Evolutionary conservation across 23 tunicate genomes (phyloP).

Genomic region (Styela clava): DNA sequence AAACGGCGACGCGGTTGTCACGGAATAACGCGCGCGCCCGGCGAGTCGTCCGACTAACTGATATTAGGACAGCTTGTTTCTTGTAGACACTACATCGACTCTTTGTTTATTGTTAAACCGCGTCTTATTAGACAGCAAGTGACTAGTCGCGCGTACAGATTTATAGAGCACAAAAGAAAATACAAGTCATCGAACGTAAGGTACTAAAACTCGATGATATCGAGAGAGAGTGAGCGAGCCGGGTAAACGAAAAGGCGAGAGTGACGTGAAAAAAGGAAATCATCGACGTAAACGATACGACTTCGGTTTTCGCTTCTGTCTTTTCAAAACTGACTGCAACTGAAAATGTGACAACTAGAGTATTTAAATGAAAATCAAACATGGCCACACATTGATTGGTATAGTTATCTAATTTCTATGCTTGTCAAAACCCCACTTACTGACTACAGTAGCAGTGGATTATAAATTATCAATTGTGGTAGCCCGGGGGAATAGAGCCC

Average conservation of each 20-base stretch:
- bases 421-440: neutral
- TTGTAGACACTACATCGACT: conserved; percentile 28
- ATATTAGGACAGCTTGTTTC: conserved; percentile 15
- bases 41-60: conserved; percentile 6
- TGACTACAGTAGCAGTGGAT: conserved; percentile 12
- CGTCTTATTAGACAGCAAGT: conserved; percentile 34
- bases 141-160: conserved; percentile 22
- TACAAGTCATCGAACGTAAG: neutral
- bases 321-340: neutral
- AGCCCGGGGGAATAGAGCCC: conserved; percentile 17
- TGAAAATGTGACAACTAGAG: neutral
- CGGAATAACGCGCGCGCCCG: conserved; percentile 16
- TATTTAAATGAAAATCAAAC: too few species aligned
- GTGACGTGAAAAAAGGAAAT: neutral
- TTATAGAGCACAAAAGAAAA: conserved; percentile 30
- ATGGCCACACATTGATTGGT: too few species aligned
- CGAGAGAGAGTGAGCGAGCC: neutral
- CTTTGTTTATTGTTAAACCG: conserved; percentile 31
- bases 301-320: neutral
- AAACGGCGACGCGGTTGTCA: neutral
- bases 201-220: neutral
- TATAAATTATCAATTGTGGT: conserved; percentile 22
- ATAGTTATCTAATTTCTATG: too few species aligned
- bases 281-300: neutral
- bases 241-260: neutral